phyloP scores from a whole-genome alignment of 2,113 vertebrate genomes.

The Ceyx melanurus region DNA sequence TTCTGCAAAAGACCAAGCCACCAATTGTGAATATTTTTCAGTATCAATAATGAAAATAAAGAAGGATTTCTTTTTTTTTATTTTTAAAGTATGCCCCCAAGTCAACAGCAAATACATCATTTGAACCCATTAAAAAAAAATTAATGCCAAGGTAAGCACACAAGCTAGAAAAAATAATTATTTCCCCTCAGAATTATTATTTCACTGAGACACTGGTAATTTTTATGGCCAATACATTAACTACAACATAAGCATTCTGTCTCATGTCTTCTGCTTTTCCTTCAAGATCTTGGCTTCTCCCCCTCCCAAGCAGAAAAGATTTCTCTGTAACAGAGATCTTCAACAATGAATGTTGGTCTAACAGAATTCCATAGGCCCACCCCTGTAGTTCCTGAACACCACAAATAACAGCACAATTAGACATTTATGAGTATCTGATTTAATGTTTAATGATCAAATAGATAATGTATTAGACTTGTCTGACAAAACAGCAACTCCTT shows the following conservation, averaged over 20 bases:
- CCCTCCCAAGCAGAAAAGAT: background rate
- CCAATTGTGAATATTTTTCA: background rate
- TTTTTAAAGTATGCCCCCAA: background rate
- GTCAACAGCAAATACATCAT: background rate
- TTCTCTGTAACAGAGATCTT: background rate
- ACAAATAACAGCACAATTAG: background rate
- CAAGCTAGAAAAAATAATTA: background rate
- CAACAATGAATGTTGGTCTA: background rate
- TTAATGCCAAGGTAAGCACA: background rate
- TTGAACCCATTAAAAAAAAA: background rate
- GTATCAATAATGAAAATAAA: background rate
- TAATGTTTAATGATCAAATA: background rate
- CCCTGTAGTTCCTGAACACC: background rate
- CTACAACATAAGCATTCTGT: background rate
- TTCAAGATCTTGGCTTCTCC: background rate
- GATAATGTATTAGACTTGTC: background rate
- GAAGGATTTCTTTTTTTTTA: background rate
- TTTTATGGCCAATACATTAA: background rate
- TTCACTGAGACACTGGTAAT: background rate
- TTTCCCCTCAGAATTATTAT: background rate
- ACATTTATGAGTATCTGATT: background rate
- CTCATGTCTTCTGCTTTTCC: background rate
- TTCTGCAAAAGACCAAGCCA: slow-evolving; percentile 52
- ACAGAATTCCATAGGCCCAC: background rate
- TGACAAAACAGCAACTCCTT: background rate